Evolutionary conservation across 2,113 vertebrate genomes (phyloP).

Genomic region (human (Homo sapiens)): GRCh38 chr5:28703001-28703500

Average conservation of each 20-base stretch:
- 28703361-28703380: neutral
- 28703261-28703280: neutral
- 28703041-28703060: too few species aligned
- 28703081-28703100: too few species aligned
- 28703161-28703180: too few species aligned
- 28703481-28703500: neutral
- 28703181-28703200: neutral
- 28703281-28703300: neutral
- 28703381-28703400: neutral
- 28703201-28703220: neutral
- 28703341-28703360: neutral
- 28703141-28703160: too few species aligned
- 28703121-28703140: too few species aligned
- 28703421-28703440: neutral
- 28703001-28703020: too few species aligned
- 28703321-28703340: neutral
- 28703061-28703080: too few species aligned
- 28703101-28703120: too few species aligned
- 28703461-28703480: neutral
- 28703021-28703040: too few species aligned
- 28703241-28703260: neutral
- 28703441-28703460: neutral
- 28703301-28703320: neutral
- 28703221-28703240: neutral
- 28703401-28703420: neutral